Evolutionary conservation across 2,888 invertebrate species (phyloP).

Genomic region (Dendrolimus houi): DNA sequence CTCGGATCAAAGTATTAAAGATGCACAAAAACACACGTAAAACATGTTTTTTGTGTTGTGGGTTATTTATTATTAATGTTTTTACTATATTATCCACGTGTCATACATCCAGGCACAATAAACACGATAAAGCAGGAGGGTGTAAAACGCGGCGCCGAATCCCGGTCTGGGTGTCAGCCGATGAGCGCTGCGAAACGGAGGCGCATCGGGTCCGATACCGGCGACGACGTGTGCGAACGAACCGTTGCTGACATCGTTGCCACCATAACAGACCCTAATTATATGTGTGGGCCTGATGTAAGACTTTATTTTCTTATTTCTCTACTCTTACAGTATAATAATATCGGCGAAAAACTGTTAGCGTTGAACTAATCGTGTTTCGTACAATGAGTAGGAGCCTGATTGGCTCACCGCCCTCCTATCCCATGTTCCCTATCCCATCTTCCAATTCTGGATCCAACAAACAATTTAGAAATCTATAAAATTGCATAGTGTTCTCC

Average conservation of each 20-base stretch:
- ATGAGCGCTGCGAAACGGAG: conserved; percentile 45
- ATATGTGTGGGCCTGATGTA: conserved; percentile 89
- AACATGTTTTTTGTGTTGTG: background rate
- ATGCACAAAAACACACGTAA: background rate
- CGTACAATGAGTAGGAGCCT: too few species aligned
- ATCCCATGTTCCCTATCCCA: too few species aligned
- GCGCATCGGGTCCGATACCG: conserved; percentile 44
- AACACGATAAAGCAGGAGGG: conserved; percentile 55
- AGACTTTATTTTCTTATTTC: conserved; percentile 17
- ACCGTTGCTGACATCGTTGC: conserved; percentile 89
- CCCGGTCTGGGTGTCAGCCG: conserved; percentile 3
- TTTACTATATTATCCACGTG: too few species aligned
- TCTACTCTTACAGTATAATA: too few species aligned
- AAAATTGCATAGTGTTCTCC: too few species aligned
- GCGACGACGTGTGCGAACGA: conserved; percentile 86
- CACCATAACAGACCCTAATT: conserved; percentile 88
- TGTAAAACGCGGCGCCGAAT: conserved; percentile 39
- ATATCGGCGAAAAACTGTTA: too few species aligned
- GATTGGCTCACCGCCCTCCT: too few species aligned
- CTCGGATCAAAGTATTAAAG: too few species aligned
- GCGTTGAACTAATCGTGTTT: too few species aligned
- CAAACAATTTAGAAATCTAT: too few species aligned
- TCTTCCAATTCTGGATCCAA: too few species aligned
- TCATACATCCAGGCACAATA: conserved; percentile 43
- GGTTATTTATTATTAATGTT: background rate